Conservation (phyloP, 2,113 vertebrate species). For the Vireo altiloquus region DNA sequence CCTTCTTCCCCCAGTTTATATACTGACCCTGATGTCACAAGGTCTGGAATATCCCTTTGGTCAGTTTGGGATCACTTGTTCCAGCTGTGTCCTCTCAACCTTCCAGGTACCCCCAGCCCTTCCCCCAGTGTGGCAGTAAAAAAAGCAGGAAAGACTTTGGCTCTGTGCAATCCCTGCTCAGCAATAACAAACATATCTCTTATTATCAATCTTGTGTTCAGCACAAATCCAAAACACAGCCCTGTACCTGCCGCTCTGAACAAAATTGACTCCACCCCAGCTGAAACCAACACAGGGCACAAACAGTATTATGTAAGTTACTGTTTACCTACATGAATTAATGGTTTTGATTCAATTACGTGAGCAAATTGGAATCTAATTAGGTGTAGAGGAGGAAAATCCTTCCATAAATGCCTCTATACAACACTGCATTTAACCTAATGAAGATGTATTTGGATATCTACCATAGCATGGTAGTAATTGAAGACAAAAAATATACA, state of each 20-base stretch:
- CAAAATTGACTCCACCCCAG: neutral
- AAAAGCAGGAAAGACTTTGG: neutral
- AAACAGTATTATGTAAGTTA: neutral
- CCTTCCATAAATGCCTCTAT: neutral
- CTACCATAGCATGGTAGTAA: neutral
- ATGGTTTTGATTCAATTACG: neutral
- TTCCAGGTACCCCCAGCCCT: too few species aligned
- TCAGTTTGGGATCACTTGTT: neutral
- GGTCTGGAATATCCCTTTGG: neutral
- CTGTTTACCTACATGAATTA: neutral
- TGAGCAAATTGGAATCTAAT: neutral
- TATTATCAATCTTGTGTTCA: neutral
- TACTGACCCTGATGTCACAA: too few species aligned
- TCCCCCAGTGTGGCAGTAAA: rapidly evolving
- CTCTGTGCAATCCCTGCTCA: neutral
- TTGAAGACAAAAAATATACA: neutral
- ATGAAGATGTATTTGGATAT: neutral
- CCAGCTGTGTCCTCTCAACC: neutral
- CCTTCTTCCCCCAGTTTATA: neutral
- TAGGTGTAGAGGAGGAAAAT: neutral
- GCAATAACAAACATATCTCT: neutral
- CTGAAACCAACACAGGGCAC: neutral
- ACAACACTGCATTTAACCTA: neutral
- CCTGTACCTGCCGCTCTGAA: neutral
- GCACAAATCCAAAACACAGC: neutral